Conservation (phyloP, 2,888 invertebrate species). For the Sinopyrophorus schimmeli region DNA sequence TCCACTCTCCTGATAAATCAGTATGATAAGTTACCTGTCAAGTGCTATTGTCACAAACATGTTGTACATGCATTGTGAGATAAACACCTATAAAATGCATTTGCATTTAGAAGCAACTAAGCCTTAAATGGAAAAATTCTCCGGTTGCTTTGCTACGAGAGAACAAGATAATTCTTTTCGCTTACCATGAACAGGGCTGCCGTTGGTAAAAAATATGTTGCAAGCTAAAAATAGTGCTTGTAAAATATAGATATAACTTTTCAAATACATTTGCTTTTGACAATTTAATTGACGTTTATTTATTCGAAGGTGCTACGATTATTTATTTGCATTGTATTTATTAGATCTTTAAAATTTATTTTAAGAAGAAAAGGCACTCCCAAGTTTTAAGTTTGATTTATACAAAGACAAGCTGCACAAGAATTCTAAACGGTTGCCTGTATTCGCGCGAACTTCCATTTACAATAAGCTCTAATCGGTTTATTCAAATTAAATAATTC, state of each 20-base stretch:
- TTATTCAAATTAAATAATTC: too few species aligned
- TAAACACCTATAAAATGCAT: conserved; percentile 14
- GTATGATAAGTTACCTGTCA: conserved; percentile 33
- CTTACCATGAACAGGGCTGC: conserved; percentile 15
- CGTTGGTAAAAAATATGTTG: conserved; percentile 2
- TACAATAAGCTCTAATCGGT: too few species aligned
- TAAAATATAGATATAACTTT: conserved; percentile 11
- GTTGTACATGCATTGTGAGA: conserved; percentile 16
- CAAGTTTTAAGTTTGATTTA: too few species aligned
- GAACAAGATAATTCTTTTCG: not conserved
- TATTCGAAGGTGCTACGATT: too few species aligned
- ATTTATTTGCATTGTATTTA: too few species aligned
- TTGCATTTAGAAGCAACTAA: conserved; percentile 14
- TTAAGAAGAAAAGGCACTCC: too few species aligned
- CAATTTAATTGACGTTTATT: conserved; percentile 15
- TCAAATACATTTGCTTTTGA: conserved; percentile 14
- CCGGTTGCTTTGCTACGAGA: not conserved
- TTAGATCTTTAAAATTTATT: too few species aligned
- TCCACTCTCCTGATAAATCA: conserved; percentile 35
- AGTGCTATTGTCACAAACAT: conserved; percentile 29
- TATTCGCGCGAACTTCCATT: too few species aligned
- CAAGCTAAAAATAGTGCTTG: conserved; percentile 9
- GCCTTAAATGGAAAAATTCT: conserved; percentile 11
- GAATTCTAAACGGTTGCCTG: too few species aligned
- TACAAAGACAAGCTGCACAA: too few species aligned